phyloP scores from a whole-genome alignment of 2,797 vertebrate genomes.

The Myotis pilosus region DNA sequence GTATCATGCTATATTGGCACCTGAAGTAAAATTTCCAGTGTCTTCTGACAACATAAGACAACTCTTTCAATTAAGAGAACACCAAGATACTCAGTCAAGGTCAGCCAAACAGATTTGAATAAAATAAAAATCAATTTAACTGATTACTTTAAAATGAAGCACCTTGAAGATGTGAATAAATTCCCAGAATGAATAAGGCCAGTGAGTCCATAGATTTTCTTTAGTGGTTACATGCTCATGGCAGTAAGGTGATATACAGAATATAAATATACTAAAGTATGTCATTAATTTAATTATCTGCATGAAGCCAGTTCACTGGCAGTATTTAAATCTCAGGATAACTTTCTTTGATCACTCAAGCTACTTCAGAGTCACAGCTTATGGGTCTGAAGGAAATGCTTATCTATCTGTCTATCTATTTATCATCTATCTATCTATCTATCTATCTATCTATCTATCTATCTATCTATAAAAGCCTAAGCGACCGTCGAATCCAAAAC shows the following conservation, averaged over 20 bases:
- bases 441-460: too few relatives aligned
- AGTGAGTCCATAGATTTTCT: slow-evolving; percentile 26
- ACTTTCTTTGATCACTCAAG: slow-evolving; percentile 51
- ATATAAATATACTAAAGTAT: slow-evolving; percentile 49
- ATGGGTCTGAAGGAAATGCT: neutral
- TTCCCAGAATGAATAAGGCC: slow-evolving; percentile 53
- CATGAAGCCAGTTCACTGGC: neutral
- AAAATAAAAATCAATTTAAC: slow-evolving; percentile 62
- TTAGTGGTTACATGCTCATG: slow-evolving; percentile 14
- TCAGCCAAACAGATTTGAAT: slow-evolving; percentile 62
- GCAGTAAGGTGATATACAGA: slow-evolving; percentile 12
- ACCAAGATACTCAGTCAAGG: slow-evolving; percentile 48
- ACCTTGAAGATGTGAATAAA: slow-evolving; percentile 59
- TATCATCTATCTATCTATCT: too few relatives aligned
- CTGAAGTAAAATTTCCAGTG: slow-evolving; percentile 49
- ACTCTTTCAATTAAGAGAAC: slow-evolving; percentile 63
- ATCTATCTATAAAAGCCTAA: too few relatives aligned
- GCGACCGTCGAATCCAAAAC: too few relatives aligned
- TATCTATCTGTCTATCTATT: neutral
- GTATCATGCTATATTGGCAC: slow-evolving; percentile 39
- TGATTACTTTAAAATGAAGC: slow-evolving; percentile 65
- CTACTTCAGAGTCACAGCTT: slow-evolving; percentile 24
- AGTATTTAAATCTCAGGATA: slow-evolving; percentile 48
- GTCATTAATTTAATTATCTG: slow-evolving; percentile 55
- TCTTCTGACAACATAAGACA: slow-evolving; percentile 48